Percentiles rank a stretch among this genome's conserved stretches.
phyloP scores from a whole-genome alignment of 1,140 invertebrate genomes.

The Heliconius hermathena region DNA sequence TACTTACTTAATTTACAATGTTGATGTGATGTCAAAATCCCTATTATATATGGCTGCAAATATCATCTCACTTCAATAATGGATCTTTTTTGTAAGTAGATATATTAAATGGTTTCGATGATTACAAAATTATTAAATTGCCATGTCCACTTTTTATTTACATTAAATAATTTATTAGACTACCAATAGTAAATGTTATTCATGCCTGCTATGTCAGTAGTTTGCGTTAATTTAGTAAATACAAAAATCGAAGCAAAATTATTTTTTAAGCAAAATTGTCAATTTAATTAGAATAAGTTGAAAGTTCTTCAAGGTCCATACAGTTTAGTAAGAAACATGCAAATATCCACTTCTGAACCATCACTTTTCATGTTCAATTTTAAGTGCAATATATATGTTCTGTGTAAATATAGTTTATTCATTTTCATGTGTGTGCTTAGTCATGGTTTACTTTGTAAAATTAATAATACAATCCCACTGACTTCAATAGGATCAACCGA shows the following conservation, averaged over 20 bases:
- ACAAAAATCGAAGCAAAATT: constrained; percentile 8
- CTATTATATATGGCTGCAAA: not conserved
- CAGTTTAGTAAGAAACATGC: not conserved
- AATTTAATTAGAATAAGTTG: constrained; percentile 49
- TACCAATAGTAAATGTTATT: not conserved
- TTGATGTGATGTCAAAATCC: not conserved
- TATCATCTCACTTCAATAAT: not conserved
- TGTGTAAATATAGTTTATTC: constrained; percentile 32
- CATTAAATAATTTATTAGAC: not conserved
- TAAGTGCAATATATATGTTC: constrained; percentile 35
- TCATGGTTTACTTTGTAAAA: constrained; percentile 50
- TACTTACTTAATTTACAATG: not conserved
- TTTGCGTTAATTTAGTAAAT: not conserved
- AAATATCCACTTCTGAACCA: not conserved
- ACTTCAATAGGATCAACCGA: constrained; percentile 56
- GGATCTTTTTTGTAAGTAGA: not conserved
- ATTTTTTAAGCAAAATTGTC: constrained; percentile 52
- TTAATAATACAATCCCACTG: constrained; percentile 42
- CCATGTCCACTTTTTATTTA: not conserved
- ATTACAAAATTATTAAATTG: not conserved
- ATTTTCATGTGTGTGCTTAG: constrained; percentile 50
- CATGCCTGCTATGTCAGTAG: not conserved
- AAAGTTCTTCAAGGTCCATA: constrained; percentile 1
- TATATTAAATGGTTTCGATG: not conserved
- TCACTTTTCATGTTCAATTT: constrained; percentile 18